Percentiles rank a stretch among this genome's conserved stretches.
These are phyloP conservation scores for Xenopus laevis DNA, from an alignment of 2,113 vertebrate genomes.

Conservation along the genomic window DNA sequence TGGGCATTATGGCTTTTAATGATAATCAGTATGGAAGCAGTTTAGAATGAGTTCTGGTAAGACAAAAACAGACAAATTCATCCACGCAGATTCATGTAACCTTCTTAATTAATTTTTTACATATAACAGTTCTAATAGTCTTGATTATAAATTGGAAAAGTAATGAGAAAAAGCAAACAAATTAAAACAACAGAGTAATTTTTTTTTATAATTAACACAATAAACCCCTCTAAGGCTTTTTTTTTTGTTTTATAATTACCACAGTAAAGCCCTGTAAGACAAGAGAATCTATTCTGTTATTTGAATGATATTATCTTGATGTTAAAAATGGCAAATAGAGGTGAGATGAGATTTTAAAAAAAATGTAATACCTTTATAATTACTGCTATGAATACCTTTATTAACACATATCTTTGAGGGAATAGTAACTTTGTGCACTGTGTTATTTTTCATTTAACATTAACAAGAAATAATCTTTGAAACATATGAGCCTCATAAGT, in stretches of 20 bases:
- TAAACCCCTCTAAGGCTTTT: too few species aligned
- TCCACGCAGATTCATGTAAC: neutral
- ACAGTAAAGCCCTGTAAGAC: constrained; percentile 38
- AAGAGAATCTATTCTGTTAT: constrained; percentile 34
- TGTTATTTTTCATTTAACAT: constrained; percentile 5
- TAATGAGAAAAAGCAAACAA: neutral
- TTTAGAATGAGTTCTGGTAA: neutral
- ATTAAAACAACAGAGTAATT: neutral
- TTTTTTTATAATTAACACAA: too few species aligned
- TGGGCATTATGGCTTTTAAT: too few species aligned
- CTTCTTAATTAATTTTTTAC: constrained; percentile 1
- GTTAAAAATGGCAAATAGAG: constrained; percentile 14
- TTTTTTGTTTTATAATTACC: constrained; percentile 40
- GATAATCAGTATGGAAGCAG: too few species aligned
- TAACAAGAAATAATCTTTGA: too few species aligned
- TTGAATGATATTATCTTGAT: constrained; percentile 31
- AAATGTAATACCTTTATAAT: constrained; percentile 39
- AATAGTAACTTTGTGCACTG: neutral
- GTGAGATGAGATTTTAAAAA: constrained; percentile 35
- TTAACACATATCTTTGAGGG: constrained; percentile 28
- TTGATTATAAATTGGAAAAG: constrained; percentile 11
- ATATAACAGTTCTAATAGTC: neutral
- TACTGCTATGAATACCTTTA: constrained; percentile 34
- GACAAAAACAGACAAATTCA: neutral
- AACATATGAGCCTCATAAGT: too few species aligned